A percentile compares a stretch with the other conserved stretches of the same genome.
These are phyloP conservation scores for Xestia sexstrigata DNA, from an alignment of 2,888 invertebrate species.

Conservation along the genomic window DNA sequence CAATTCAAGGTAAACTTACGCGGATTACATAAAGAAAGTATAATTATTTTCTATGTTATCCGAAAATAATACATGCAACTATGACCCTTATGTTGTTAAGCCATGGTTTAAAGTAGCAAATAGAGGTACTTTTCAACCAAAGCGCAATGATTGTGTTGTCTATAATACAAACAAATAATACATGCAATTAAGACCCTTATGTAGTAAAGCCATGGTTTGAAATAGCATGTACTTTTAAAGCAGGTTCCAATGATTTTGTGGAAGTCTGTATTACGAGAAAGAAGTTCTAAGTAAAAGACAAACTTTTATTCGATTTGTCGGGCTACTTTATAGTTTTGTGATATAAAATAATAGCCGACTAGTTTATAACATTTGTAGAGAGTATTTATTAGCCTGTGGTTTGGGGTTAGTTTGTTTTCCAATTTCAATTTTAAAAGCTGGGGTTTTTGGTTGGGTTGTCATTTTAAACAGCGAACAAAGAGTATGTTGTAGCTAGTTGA, in stretches of 20 bases:
- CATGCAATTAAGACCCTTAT: conserved; percentile 17
- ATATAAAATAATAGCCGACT: conserved; percentile 50
- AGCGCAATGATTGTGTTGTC: conserved; percentile 21
- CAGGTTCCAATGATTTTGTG: conserved; percentile 19
- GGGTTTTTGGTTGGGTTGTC: background rate
- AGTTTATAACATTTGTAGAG: conserved; percentile 16
- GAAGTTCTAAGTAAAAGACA: conserved; percentile 46
- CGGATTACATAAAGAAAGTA: too few relatives aligned
- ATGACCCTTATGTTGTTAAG: background rate
- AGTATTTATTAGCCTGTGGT: conserved; percentile 22
- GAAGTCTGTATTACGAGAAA: conserved; percentile 16
- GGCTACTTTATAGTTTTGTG: conserved; percentile 46
- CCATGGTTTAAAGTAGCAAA: conserved; percentile 30
- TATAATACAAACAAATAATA: background rate
- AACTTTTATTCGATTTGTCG: conserved; percentile 62
- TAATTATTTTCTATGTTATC: conserved; percentile 7
- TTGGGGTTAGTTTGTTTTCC: conserved; percentile 7
- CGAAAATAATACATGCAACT: background rate
- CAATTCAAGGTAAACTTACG: conserved; percentile 43
- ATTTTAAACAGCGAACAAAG: background rate
- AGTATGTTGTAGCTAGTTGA: background rate
- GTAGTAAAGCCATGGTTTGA: background rate
- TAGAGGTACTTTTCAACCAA: background rate
- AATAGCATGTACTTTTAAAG: conserved; percentile 25
- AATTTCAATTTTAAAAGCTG: conserved; percentile 1